Evolutionary conservation across 2,797 vertebrate genomes (phyloP).

Genomic region (Sarcophilus harrisii): DNA sequence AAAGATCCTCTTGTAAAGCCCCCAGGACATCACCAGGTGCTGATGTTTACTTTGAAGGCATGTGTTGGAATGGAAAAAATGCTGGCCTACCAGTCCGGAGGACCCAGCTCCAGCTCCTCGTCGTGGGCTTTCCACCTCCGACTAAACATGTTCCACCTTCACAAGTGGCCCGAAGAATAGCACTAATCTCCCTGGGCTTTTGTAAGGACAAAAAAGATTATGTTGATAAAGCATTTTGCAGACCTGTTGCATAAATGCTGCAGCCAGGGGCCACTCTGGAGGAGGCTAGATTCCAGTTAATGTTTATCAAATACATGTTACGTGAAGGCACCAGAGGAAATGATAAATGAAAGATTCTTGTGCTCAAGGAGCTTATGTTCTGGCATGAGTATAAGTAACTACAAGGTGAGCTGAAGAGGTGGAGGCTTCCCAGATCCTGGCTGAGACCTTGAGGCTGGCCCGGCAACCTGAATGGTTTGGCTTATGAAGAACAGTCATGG

Average conservation of each 20-base stretch:
- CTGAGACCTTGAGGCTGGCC: neutral
- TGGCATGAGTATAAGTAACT: neutral
- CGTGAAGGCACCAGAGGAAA: neutral
- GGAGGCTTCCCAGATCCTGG: neutral
- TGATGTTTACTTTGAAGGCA: neutral
- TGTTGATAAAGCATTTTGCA: neutral
- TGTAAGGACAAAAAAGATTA: neutral
- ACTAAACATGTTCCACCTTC: neutral
- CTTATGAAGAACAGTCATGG: neutral
- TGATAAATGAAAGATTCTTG: neutral
- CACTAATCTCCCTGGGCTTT: neutral
- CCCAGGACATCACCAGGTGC: neutral
- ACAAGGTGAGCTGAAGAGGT: neutral
- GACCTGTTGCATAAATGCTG: neutral
- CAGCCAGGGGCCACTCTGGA: neutral
- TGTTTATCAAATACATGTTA: neutral
- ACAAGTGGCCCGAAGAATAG: neutral
- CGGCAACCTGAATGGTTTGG: neutral
- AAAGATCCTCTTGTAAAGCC: neutral
- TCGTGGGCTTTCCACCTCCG: neutral
- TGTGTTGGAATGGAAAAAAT: neutral
- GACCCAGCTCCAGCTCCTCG: neutral
- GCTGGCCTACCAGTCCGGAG: neutral
- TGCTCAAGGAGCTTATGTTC: neutral
- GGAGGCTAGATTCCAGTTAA: neutral